Evolutionary conservation across 1,140 invertebrate species (phyloP).

Genomic region (Zeugodacus cucurbitae): DNA sequence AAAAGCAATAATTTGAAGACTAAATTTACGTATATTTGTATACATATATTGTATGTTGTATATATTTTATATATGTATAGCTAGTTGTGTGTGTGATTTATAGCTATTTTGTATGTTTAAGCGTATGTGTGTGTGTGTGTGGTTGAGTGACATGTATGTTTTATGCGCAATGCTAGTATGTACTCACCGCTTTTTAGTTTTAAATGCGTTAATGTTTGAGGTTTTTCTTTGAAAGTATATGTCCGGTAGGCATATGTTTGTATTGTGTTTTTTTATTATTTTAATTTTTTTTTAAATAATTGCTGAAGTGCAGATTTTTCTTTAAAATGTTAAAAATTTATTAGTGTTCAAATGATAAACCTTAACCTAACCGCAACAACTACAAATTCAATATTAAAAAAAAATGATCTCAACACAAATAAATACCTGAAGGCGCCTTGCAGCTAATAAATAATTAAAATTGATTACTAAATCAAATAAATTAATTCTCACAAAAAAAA

Average conservation of each 20-base stretch:
- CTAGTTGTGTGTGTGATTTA: not conserved
- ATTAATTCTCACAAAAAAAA: too few species aligned
- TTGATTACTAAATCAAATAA: too few species aligned
- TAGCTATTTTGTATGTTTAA: not conserved
- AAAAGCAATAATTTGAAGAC: not conserved
- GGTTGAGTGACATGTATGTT: not conserved
- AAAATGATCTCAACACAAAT: not conserved
- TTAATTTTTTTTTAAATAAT: too few species aligned
- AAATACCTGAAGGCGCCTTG: not conserved
- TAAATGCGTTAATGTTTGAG: not conserved
- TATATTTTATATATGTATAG: not conserved
- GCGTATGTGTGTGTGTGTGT: not conserved
- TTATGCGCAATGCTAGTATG: not conserved
- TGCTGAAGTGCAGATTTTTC: too few species aligned
- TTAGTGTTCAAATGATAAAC: not conserved
- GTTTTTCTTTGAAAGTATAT: not conserved
- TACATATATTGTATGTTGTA: not conserved
- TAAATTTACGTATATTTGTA: not conserved
- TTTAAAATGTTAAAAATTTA: not conserved
- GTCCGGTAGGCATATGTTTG: not conserved
- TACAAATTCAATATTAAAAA: too few species aligned
- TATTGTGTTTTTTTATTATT: too few species aligned
- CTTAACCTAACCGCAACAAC: too few species aligned
- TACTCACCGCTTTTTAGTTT: not conserved
- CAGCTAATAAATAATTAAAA: not conserved